These are phyloP conservation scores for Beris morrisii DNA, from an alignment of 2,888 invertebrate species.

Conservation along the genomic window DNA sequence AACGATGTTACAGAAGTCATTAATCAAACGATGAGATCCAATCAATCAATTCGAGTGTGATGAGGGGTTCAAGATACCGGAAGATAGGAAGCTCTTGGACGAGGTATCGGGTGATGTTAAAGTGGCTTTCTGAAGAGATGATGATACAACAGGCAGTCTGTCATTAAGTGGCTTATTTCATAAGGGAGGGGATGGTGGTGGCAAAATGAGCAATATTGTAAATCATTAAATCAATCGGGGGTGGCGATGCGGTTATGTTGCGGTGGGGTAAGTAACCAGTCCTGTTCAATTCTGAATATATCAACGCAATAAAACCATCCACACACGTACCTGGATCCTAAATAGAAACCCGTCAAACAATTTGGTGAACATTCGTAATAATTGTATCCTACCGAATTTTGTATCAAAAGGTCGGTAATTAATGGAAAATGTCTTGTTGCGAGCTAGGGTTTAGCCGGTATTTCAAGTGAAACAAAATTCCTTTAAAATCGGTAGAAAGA, in stretches of 20 bases:
- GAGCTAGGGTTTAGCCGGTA: too few species aligned
- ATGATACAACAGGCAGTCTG: slow-evolving; percentile 17
- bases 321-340: too few species aligned
- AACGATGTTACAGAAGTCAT: slow-evolving; percentile 36
- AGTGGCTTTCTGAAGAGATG: slow-evolving; percentile 20
- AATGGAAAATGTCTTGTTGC: too few species aligned
- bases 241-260: background rate
- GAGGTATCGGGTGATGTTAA: slow-evolving; percentile 5
- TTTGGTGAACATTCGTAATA: too few species aligned
- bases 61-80: background rate
- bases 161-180: slow-evolving; percentile 23
- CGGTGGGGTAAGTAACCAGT: background rate
- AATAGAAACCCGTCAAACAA: too few species aligned
- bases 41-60: slow-evolving; percentile 33
- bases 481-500: too few species aligned
- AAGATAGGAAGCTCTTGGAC: background rate
- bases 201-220: slow-evolving; percentile 22
- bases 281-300: too few species aligned
- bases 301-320: too few species aligned
- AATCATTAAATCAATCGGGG: slow-evolving; percentile 16
- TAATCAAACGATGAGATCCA: slow-evolving; percentile 37
- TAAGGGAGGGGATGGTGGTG: background rate
- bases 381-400: too few species aligned
- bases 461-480: too few species aligned
- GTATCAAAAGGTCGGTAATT: too few species aligned